Conservation (phyloP, 2,113 vertebrate species). For the Scomber japonicus region DNA sequence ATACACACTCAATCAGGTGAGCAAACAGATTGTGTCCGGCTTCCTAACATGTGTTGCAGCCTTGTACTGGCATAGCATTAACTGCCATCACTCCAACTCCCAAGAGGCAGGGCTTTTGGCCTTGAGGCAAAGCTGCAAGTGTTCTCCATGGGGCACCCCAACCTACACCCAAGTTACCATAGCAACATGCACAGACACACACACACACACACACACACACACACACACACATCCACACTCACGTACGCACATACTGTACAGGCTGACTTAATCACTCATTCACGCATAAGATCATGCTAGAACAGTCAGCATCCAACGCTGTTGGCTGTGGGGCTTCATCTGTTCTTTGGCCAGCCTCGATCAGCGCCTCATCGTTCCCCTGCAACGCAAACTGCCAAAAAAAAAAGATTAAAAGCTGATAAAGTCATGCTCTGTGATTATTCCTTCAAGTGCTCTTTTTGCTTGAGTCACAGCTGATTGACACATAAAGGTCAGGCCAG, state of each 20-base stretch:
- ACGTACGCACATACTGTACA: slow-evolving; percentile 9
- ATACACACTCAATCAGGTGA: background rate
- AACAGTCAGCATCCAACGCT: slow-evolving; percentile 50
- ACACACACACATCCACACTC: slow-evolving; percentile 25
- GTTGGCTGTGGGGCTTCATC: slow-evolving; percentile 35
- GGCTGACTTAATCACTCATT: slow-evolving; percentile 65
- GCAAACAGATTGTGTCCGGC: slow-evolving; percentile 44
- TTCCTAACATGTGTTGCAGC: slow-evolving; percentile 1
- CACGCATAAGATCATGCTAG: slow-evolving; percentile 49
- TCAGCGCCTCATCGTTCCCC: slow-evolving; percentile 26
- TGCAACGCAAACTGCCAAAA: slow-evolving; percentile 51
- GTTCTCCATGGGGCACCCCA: slow-evolving; percentile 59
- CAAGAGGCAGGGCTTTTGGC: slow-evolving; percentile 50
- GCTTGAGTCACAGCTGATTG: slow-evolving; percentile 35
- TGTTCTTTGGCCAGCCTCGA: slow-evolving; percentile 19
- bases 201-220: slow-evolving; percentile 21
- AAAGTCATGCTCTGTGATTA: slow-evolving; percentile 35
- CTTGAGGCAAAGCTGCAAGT: slow-evolving; percentile 44
- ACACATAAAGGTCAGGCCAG: slow-evolving; percentile 3
- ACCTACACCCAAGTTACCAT: slow-evolving; percentile 70
- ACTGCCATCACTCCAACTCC: slow-evolving; percentile 14
- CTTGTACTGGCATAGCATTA: background rate
- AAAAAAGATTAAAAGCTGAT: slow-evolving; percentile 28
- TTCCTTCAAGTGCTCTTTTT: slow-evolving; percentile 47
- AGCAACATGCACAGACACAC: slow-evolving; percentile 60